These are phyloP conservation scores for Amphibalanus amphitrite DNA, from an alignment of 1,140 invertebrate species.

Conservation along the genomic window DNA sequence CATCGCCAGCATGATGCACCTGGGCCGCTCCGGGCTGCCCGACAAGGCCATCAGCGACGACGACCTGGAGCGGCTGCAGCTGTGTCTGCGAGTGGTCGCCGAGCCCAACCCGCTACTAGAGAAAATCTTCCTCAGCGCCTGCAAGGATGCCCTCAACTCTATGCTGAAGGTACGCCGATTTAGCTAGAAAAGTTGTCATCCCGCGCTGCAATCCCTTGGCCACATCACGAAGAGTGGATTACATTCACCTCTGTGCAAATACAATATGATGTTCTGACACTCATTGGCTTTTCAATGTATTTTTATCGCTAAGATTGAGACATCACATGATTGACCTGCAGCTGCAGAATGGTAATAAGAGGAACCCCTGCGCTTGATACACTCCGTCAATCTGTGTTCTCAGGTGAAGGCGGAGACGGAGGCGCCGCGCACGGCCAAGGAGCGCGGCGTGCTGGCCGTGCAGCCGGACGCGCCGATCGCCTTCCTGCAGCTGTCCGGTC, in stretches of 20 bases:
- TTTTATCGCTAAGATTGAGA: too few species aligned
- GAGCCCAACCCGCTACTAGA: neutral
- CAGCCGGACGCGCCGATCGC: constrained; percentile 74
- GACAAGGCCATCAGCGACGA: constrained; percentile 76
- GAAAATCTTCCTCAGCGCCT: neutral
- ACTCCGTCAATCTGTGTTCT: too few species aligned
- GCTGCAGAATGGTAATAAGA: too few species aligned
- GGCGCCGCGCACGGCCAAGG: constrained; percentile 32
- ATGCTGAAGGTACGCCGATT: neutral
- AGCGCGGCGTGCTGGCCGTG: constrained; percentile 18
- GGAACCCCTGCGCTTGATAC: too few species aligned
- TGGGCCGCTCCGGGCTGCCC: constrained; percentile 47
- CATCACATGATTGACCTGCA: too few species aligned
- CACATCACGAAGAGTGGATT: too few species aligned
- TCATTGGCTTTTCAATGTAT: too few species aligned
- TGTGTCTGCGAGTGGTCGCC: constrained; percentile 36
- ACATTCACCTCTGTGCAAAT: too few species aligned
- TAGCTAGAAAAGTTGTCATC: too few species aligned
- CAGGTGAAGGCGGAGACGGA: constrained; percentile 38
- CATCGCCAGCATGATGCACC: constrained; percentile 66
- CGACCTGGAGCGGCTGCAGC: constrained; percentile 74
- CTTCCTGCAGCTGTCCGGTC: constrained; percentile 63
- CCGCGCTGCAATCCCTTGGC: too few species aligned
- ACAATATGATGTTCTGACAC: too few species aligned
- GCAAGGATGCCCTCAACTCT: neutral